A percentile compares a stretch with the other conserved stretches of the same genome.
Evolutionary conservation across 64 coral and sea anemone genomes (phyloP).

Genomic region (Hydrozoanthus tunicans): DNA sequence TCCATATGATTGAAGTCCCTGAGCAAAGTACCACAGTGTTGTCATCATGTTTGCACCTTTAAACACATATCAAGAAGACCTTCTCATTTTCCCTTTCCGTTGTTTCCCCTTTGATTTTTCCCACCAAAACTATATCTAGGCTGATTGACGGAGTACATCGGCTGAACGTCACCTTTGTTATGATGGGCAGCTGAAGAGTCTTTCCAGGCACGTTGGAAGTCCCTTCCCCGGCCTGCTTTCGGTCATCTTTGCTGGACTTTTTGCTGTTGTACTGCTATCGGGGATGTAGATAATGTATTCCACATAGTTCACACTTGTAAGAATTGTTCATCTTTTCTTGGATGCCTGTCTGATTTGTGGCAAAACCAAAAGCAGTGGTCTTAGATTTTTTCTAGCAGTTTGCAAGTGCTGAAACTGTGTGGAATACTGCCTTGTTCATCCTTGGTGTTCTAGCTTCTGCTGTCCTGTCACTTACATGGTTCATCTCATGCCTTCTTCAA

Average conservation of each 20-base stretch:
- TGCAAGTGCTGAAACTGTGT: neutral
- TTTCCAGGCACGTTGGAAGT: slow-evolving; percentile 90
- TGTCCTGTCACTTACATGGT: slow-evolving; percentile 68
- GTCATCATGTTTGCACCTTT: slow-evolving; percentile 35
- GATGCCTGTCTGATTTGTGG: neutral
- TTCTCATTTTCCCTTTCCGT: slow-evolving; percentile 88
- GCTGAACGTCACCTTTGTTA: slow-evolving; percentile 92
- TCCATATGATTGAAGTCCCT: slow-evolving; percentile 16
- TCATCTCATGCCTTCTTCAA: slow-evolving; percentile 86
- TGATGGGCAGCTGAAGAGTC: slow-evolving; percentile 76
- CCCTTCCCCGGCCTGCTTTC: slow-evolving; percentile 78
- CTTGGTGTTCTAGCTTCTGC: slow-evolving; percentile 60
- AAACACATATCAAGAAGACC: slow-evolving; percentile 21
- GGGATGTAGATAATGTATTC: slow-evolving; percentile 46
- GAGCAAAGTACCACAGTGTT: slow-evolving; percentile 48
- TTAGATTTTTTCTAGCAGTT: neutral
- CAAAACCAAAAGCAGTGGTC: neutral
- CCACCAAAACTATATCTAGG: slow-evolving; percentile 94
- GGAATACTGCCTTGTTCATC: slow-evolving; percentile 44
- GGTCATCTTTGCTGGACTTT: slow-evolving; percentile 79
- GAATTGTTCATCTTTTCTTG: neutral
- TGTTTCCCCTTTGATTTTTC: slow-evolving; percentile 98
- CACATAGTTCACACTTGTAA: neutral
- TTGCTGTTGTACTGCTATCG: slow-evolving; percentile 47
- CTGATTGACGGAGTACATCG: slow-evolving; percentile 96